Evolutionary conservation across 2,888 invertebrate genomes (phyloP).

Genomic region (Machimus rusticus): DNA sequence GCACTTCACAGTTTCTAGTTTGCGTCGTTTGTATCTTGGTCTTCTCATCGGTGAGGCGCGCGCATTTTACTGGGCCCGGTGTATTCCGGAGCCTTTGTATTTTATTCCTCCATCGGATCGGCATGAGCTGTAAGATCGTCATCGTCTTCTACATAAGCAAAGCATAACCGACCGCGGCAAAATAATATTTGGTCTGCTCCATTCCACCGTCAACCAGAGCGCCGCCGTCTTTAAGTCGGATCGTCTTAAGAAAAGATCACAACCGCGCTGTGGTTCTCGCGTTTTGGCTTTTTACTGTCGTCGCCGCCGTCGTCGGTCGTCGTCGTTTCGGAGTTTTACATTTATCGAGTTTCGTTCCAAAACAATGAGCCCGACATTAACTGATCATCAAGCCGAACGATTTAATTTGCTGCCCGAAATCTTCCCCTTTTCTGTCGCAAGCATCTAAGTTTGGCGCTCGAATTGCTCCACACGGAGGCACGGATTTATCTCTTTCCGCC

Average conservation of each 20-base stretch:
- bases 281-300: constrained; percentile 16
- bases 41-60: not conserved
- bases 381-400: constrained; percentile 48
- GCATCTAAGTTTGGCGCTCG: constrained; percentile 4
- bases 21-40: not conserved
- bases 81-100: not conserved
- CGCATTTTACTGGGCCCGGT: not conserved
- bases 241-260: constrained; percentile 1
- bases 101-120: not conserved
- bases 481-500: not conserved
- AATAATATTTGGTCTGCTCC: constrained; percentile 25
- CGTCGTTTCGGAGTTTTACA: constrained; percentile 30
- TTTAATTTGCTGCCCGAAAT: constrained; percentile 45
- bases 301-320: not conserved
- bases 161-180: constrained; percentile 2
- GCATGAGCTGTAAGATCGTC: not conserved
- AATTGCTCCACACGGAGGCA: not conserved
- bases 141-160: not conserved
- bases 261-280: not conserved
- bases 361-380: constrained; percentile 47
- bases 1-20: constrained; percentile 37
- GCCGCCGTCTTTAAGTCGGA: not conserved
- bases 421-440: constrained; percentile 33
- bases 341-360: constrained; percentile 46
- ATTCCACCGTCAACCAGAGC: not conserved